These are phyloP conservation scores for Drosophila lutescens DNA, from an alignment of 2,888 invertebrate species.

Conservation along the genomic window DNA sequence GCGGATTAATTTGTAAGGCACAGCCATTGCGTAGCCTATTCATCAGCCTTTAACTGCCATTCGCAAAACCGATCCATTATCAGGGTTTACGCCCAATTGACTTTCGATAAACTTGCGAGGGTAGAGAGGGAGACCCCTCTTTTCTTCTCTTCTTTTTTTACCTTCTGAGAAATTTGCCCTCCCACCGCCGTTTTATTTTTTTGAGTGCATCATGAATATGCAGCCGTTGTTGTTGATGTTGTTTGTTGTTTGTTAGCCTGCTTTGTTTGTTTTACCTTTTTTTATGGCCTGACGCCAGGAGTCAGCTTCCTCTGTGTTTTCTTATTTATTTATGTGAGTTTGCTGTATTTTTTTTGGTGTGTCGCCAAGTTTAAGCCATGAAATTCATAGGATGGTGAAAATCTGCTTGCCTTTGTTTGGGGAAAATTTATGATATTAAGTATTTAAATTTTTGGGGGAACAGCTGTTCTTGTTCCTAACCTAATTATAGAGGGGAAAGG, in stretches of 20 bases:
- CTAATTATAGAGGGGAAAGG: not conserved
- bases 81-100: conserved; percentile 25
- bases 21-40: conserved; percentile 5
- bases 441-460: not conserved
- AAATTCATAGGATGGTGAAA: conserved; percentile 18
- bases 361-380: conserved; percentile 30
- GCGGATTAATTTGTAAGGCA: conserved; percentile 1
- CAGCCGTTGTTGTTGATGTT: conserved; percentile 16
- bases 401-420: not conserved
- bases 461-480: not conserved
- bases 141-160: not conserved
- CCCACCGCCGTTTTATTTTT: not conserved
- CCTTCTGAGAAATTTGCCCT: conserved; percentile 1
- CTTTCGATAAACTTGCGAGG: conserved; percentile 21
- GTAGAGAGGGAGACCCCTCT: not conserved
- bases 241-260: conserved; percentile 27
- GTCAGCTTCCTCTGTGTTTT: conserved; percentile 18
- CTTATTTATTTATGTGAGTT: conserved; percentile 12
- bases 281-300: conserved; percentile 35
- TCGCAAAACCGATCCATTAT: conserved; percentile 14
- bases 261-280: conserved; percentile 27
- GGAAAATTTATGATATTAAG: conserved; percentile 15
- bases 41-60: conserved; percentile 3
- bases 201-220: conserved; percentile 16
- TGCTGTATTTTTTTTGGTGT: conserved; percentile 13